Base-by-base conservation (phyloP, 2,113 vertebrate genomes). In the Butorides virescens region DNA sequence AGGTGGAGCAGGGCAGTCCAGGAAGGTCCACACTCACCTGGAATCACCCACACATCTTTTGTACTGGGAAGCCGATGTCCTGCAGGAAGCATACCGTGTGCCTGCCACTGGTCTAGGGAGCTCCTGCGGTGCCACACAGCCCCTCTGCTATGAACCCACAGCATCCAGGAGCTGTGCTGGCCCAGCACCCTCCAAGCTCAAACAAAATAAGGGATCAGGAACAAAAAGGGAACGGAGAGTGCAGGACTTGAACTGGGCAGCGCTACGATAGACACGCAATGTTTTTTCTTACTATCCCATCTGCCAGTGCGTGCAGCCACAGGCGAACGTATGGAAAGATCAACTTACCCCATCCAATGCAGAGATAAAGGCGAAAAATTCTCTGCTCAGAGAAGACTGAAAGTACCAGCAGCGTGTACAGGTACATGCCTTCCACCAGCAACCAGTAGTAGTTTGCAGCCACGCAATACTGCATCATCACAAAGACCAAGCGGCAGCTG, bases 391-490 rank as follows among this genome's bases (percentile, higher is more conserved):
- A 99, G 97, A 99, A 99, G 73, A 99, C 99, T 0, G 99, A 98
- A 81, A 99, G 97, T 34, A 99, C 99, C 76, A 99, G 98, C 88
- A 99, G 98, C 0, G 98, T 99, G 98, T 99, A 99, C 44, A 99
- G 98, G 97, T 99, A 99, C 97, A 99, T 98, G 30, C 99, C 99
- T 95, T 99, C 99, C 97, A 99, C 99, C 98, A 99, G 98, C 81
- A 99, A 97, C 99, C 99, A 99, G 95, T 99, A 99, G 98, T 99
- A 99, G 93, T 99, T 99, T 83, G 99, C 99, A 49, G 99, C 99
- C 90, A 99, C 99, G 5, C 99, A 99, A 96, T 99, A 99, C 95
- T 99, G 99, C 99, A 99, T 99, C 98, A 99, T 99, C 96, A 99
- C 98, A 94, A 99, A 98, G 86, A 99, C 99, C 86, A 98, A 97